A percentile compares a stretch with the other conserved stretches of the same genome.
phyloP scores from a whole-genome alignment of 2,113 vertebrate genomes.

The Condylura cristata region DNA sequence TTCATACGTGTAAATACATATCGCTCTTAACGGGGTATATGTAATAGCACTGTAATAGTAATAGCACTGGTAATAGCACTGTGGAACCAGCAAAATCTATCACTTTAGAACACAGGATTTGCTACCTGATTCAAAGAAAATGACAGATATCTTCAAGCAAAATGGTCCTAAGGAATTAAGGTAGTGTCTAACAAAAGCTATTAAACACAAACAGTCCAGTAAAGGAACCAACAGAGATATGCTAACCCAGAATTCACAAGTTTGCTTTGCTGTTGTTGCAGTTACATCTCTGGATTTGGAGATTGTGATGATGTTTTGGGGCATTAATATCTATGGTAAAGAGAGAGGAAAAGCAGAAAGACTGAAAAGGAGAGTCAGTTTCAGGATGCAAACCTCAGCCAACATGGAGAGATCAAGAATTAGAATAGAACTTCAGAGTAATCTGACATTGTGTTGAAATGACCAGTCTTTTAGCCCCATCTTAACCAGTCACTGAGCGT shows the following conservation, averaged over 20 bases:
- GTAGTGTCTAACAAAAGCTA: neutral
- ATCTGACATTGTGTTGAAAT: neutral
- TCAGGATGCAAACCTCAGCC: neutral
- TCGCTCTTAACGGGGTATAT: too few species aligned
- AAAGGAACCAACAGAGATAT: neutral
- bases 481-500: neutral
- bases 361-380: neutral
- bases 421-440: neutral
- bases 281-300: neutral
- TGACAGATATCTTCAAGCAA: neutral
- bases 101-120: neutral
- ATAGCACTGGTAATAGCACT: neutral
- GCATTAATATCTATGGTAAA: neutral
- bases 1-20: neutral
- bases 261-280: neutral
- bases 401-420: neutral
- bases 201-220: slow-evolving; percentile 1
- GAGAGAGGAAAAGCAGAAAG: neutral
- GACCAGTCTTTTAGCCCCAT: neutral
- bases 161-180: neutral
- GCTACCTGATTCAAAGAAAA: neutral
- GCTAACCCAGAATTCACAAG: neutral
- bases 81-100: neutral
- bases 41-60: neutral
- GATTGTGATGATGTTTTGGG: neutral